Conservation (phyloP, 2,888 invertebrate species). For the Drosophila flavopinicola region DNA sequence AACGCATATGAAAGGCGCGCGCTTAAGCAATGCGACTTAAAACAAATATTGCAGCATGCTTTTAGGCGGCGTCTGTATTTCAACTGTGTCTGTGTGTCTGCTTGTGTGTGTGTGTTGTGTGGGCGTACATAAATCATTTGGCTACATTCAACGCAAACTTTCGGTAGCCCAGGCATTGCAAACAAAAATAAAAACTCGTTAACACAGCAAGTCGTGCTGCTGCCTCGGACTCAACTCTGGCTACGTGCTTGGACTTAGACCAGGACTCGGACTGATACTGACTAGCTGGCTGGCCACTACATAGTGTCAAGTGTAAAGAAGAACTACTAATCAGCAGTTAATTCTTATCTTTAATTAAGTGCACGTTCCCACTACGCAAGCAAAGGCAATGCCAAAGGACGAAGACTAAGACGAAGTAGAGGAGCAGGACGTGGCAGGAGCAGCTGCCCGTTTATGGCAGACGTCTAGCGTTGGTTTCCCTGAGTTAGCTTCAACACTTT, state of each 20-base stretch:
- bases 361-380: slow-evolving; percentile 80
- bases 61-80: slow-evolving; percentile 28
- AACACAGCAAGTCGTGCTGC: slow-evolving; percentile 46
- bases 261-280: slow-evolving; percentile 55
- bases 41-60: slow-evolving; percentile 50
- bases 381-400: slow-evolving; percentile 28
- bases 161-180: slow-evolving; percentile 51
- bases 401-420: background rate
- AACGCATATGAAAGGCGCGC: slow-evolving; percentile 51
- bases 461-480: slow-evolving; percentile 31
- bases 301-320: slow-evolving; percentile 80
- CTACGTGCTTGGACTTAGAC: slow-evolving; percentile 61
- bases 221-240: slow-evolving; percentile 31
- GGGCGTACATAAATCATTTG: slow-evolving; percentile 81
- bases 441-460: slow-evolving; percentile 67
- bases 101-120: slow-evolving; percentile 4
- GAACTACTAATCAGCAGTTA: slow-evolving; percentile 83
- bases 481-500: slow-evolving; percentile 69
- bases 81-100: no score
- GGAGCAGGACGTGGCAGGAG: background rate
- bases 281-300: slow-evolving; percentile 31
- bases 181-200: slow-evolving; percentile 79
- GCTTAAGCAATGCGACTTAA: slow-evolving; percentile 10
- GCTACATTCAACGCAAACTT: slow-evolving; percentile 61
- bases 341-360: slow-evolving; percentile 84